Base-by-base conservation (phyloP, 2,113 vertebrate genomes). In the Thunnus thynnus region DNA sequence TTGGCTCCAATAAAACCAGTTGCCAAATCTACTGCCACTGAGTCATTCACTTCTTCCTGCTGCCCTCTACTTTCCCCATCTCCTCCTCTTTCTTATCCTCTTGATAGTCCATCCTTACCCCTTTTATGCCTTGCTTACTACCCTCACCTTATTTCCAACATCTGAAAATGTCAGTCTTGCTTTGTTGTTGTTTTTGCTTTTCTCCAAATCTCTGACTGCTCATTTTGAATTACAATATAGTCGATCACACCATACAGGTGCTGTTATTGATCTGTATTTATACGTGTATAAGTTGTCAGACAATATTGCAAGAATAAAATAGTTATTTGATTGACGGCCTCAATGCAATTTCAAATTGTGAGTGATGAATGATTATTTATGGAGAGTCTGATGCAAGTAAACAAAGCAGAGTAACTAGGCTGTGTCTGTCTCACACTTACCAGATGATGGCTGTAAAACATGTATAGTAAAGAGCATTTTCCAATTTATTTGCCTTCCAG, bases 1-100 rank as follows among this genome's bases (percentile, higher is more conserved):
- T 80, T 76, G 67, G 67, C 68, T 91, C 65, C 78, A 86, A 56
- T 85, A 82, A 87, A 86, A 86, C 69, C 74, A 71, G 81, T 87
- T 84, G 72, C 72, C 80, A 88, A 85, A 87, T 88, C 75, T 82
- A 55, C 70, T 86, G 77, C 84, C 82, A 80, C 75, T 86, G 83
- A 76, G 69, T 72, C 73, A 86, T 83, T 81, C 80, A 77, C 78
- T 71, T 80, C 57, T 55, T 22, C 55, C 48, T 65, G 20, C 57
- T 73, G 22, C 18, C 56, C 22, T 71, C 65, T n/a, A 25, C n/a
- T 66, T 77, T 85, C 10, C 17, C 32, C 12, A 16, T 66, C 72
- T 68, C 27, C 27, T 30, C 79, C 60, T 57, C 72, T 67, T 41
- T 41, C 30, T 27, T 74, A 2, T 66, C 46, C 36, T 64, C 36